phyloP scores from a whole-genome alignment of 2,797 vertebrate species.

The Gambusia yucatana region DNA sequence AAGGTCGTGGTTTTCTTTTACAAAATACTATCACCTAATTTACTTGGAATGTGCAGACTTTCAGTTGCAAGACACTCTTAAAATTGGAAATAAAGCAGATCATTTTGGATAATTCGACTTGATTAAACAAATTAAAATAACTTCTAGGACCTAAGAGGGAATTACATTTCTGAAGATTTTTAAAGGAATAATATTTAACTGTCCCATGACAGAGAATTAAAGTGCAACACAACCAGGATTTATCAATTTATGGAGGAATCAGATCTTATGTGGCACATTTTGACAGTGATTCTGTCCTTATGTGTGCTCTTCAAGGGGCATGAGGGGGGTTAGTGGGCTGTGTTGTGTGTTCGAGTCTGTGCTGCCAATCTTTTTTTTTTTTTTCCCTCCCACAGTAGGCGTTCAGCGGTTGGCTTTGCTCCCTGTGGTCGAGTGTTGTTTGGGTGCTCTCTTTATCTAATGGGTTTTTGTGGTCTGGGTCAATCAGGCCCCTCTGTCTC shows the following conservation, averaged over 20 bases:
- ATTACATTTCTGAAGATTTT: not conserved
- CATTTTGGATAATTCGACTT: not conserved
- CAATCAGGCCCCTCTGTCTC: constrained; percentile 72
- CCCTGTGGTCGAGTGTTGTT: constrained; percentile 71
- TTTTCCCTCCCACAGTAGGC: constrained; percentile 49
- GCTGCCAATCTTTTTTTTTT: constrained; percentile 38
- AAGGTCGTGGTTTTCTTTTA: not conserved
- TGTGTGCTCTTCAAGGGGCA: not conserved
- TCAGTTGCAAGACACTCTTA: not conserved
- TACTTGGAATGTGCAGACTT: not conserved
- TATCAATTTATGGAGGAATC: constrained; percentile 9
- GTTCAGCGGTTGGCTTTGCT: constrained; percentile 58
- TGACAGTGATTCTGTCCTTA: constrained; percentile 29
- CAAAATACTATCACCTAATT: not conserved
- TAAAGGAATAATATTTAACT: not conserved
- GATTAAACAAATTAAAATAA: not conserved
- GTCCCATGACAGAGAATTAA: not conserved
- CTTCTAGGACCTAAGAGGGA: not conserved
- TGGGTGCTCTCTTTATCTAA: constrained; percentile 74
- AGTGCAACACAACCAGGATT: not conserved
- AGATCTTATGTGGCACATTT: constrained; percentile 29
- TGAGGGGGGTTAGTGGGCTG: not conserved
- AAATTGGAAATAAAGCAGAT: not conserved
- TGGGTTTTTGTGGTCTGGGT: constrained; percentile 72
- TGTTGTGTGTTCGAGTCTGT: constrained; percentile 38